phyloP scores from a whole-genome alignment of 2,888 invertebrate genomes.

The Odontocolon sp. region DNA sequence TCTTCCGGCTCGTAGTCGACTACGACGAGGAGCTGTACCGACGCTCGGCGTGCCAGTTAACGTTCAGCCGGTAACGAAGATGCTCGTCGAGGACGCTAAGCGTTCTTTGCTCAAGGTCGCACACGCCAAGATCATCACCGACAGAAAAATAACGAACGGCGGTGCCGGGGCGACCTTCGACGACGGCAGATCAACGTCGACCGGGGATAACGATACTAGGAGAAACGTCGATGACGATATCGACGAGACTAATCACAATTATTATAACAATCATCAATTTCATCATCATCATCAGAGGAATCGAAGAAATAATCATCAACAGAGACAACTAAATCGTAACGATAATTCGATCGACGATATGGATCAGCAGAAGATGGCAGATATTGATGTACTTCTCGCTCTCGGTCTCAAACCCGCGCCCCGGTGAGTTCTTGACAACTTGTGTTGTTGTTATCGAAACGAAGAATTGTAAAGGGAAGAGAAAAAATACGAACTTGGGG shows the following conservation, averaged over 20 bases:
- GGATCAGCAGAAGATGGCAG: constrained; percentile 72
- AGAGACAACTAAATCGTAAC: constrained; percentile 59
- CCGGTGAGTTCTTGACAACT: constrained; percentile 73
- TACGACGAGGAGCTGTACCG: constrained; percentile 82
- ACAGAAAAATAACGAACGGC: constrained; percentile 52
- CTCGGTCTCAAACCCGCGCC: constrained; percentile 82
- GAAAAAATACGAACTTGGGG: too few species aligned
- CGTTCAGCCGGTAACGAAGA: constrained; percentile 79
- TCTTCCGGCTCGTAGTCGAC: constrained; percentile 82
- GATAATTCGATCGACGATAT: constrained; percentile 56
- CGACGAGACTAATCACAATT: constrained; percentile 6
- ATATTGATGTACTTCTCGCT: constrained; percentile 82
- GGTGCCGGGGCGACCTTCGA: constrained; percentile 35
- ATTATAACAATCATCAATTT: neutral
- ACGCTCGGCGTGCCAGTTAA: constrained; percentile 79
- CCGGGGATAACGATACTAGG: constrained; percentile 7
- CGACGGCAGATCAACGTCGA: constrained; percentile 27
- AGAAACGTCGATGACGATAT: constrained; percentile 14
- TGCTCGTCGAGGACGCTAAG: constrained; percentile 77
- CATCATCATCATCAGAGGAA: constrained; percentile 16
- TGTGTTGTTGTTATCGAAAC: neutral
- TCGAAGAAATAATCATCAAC: constrained; percentile 20
- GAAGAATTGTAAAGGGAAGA: too few species aligned
- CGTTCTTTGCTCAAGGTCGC: constrained; percentile 76
- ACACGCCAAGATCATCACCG: constrained; percentile 68